Evolutionary conservation across 2,113 vertebrate genomes (phyloP).

Genomic region (Nestor notabilis): DNA sequence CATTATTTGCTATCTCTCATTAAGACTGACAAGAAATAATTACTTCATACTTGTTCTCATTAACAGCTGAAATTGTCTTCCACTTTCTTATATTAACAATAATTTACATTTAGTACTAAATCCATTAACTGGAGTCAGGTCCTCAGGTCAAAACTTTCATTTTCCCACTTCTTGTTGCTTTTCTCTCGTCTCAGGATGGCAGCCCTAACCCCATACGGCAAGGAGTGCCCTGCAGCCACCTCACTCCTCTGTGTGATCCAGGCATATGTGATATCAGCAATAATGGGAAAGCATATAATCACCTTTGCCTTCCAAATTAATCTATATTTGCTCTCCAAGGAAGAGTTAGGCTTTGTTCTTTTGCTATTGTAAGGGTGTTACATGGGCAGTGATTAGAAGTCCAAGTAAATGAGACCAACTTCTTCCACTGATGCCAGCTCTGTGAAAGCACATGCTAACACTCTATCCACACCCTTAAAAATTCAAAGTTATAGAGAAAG

Average conservation of each 20-base stretch:
- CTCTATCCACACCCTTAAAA: not conserved
- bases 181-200: not conserved
- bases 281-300: not conserved
- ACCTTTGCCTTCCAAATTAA: not conserved
- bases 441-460: not conserved
- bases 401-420: not conserved
- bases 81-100: not conserved
- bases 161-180: not conserved
- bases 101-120: slow-evolving; percentile 33
- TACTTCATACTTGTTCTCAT: slow-evolving; percentile 35
- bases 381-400: not conserved
- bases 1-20: not conserved
- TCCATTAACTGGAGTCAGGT: not conserved
- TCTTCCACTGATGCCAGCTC: not conserved
- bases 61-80: slow-evolving; percentile 21
- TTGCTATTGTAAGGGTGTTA: not conserved
- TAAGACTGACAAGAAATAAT: slow-evolving; percentile 47
- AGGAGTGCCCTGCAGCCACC: not conserved
- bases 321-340: not conserved
- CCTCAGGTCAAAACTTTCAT: not conserved
- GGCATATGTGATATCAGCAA: rapidly evolving
- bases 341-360: not conserved
- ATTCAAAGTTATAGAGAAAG: not conserved
- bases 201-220: rapidly evolving
- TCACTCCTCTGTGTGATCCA: not conserved